phyloP scores from a whole-genome alignment of 2,888 invertebrate genomes.

The Lumbricus terrestris region DNA sequence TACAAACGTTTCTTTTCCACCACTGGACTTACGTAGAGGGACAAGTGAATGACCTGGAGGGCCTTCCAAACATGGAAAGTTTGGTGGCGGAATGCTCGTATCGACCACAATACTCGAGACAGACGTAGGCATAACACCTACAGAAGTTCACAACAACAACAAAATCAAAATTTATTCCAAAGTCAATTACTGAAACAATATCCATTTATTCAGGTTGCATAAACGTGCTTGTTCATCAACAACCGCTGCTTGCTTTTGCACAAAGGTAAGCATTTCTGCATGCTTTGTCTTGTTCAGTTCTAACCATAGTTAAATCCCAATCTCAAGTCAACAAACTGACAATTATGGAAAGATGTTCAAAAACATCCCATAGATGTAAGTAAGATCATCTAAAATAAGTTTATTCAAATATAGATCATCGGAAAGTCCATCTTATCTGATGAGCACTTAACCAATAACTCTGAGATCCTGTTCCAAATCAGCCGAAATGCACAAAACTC shows the following conservation, averaged over 20 bases:
- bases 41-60: conserved; percentile 16
- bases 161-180: neutral
- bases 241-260: neutral
- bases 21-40: neutral
- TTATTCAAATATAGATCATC: neutral
- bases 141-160: neutral
- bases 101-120: conserved; percentile 34
- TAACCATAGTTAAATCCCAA: neutral
- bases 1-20: neutral
- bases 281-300: neutral
- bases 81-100: conserved; percentile 41
- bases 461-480: neutral
- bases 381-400: neutral
- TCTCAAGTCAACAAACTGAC: neutral
- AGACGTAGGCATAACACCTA: conserved; percentile 12
- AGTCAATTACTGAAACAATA: neutral
- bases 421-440: neutral
- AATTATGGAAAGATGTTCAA: neutral
- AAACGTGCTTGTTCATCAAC: too few species aligned
- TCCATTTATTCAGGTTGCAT: too few species aligned
- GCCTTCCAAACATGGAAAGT: neutral
- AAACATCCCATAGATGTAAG: neutral
- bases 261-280: neutral
- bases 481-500: neutral
- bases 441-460: neutral